Evolutionary conservation across 2,797 vertebrate genomes (phyloP), one percentile per base, ranked within the genome.

Genomic region (Hyperoplus lanceolatus): DNA sequence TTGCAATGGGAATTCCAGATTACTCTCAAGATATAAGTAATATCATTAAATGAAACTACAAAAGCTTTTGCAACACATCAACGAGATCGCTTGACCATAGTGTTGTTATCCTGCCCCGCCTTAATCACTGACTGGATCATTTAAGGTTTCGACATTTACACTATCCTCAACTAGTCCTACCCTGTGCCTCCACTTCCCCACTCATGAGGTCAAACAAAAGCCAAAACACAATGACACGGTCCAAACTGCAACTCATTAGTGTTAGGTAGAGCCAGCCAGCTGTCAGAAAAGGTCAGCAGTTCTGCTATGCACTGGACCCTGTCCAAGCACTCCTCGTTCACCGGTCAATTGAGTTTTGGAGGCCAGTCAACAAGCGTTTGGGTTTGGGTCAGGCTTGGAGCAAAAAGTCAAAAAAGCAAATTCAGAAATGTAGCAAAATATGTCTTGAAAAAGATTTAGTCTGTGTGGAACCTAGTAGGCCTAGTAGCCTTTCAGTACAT

Each of bases 251-350:
- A 79, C 63, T 84, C 68, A 81, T 91, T 90, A 89, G 81, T 75
- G 74, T 78, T 57, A 46, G 18, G 7, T 59, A 82, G 57, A 70
- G 68, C 78, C 80, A 74, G 75, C 79, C 82, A 92, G 87, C 79
- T 89, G 87, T 91, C 87, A 87, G 70, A 87, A 83, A 82, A 89
- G 89, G 86, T 92, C 89, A 88, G 80, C 70, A 77, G 70, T 74
- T 83, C 59, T 80, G 85, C 62, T 66, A 51, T 76, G 76, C 80
- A 77, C 62, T 83, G 58, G 75, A 81, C 79, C 70, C 73, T 71
- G 82, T 77, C 61, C 77, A 88, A 88, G 76, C 87, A 66, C 77
- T 80, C 71, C 64, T 75, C 0, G 9, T 79, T 83, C 65, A 80
- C 68, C 77, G 84, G 78, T 91, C 81, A 90, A 79, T 80, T 83